Percentiles rank a stretch among this genome's conserved stretches.
phyloP scores from a whole-genome alignment of 2,888 invertebrate genomes.

The Dendrolimus pini region DNA sequence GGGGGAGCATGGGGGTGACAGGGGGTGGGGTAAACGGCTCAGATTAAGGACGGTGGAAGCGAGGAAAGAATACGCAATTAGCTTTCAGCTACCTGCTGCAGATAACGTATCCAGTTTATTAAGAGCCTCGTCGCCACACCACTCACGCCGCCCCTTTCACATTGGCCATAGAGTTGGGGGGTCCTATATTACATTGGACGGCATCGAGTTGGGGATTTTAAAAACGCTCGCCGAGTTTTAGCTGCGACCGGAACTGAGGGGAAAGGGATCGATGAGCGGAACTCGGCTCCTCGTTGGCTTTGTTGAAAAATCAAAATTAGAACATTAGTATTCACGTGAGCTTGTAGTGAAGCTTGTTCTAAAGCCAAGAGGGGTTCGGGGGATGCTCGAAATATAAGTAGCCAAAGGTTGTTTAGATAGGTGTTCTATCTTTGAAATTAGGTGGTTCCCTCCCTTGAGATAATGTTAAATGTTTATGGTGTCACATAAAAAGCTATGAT shows the following conservation, averaged over 20 bases:
- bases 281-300: conserved; percentile 55
- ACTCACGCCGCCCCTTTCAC: conserved; percentile 20
- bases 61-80: conserved; percentile 77
- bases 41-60: conserved; percentile 71
- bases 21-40: conserved; percentile 50
- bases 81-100: conserved; percentile 70
- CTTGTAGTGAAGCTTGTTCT: conserved; percentile 27
- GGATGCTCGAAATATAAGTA: conserved; percentile 8
- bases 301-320: conserved; percentile 71
- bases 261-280: conserved; percentile 61
- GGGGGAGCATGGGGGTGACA: conserved; percentile 32
- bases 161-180: conserved; percentile 24
- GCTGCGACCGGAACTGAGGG: conserved; percentile 67
- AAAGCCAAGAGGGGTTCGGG: conserved; percentile 23
- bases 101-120: conserved; percentile 58
- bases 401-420: conserved; percentile 18
- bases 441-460: conserved; percentile 8
- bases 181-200: conserved; percentile 43
- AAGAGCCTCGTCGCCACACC: conserved; percentile 36
- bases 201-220: conserved; percentile 59
- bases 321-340: conserved; percentile 63
- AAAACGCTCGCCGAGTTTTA: conserved; percentile 59
- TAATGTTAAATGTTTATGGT: background rate
- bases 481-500: background rate
- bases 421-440: conserved; percentile 22